Base-by-base conservation (phyloP, 2,113 vertebrate species). In the Meles meles region DNA sequence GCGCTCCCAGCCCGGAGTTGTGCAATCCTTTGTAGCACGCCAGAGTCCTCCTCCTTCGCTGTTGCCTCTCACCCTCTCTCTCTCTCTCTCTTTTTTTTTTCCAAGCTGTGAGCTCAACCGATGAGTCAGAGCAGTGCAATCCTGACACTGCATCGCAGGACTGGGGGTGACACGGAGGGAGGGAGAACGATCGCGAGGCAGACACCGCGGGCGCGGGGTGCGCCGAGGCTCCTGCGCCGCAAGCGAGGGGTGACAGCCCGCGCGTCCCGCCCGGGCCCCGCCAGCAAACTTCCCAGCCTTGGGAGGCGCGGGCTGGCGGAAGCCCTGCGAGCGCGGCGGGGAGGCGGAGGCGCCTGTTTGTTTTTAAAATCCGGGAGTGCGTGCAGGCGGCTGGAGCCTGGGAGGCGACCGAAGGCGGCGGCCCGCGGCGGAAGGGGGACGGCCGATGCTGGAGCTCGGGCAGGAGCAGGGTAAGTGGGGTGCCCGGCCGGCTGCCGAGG, bases 61-160 rank as follows among this genome's bases (percentile, higher is more conserved):
- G 96, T 90, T 97, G 97, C 96, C 97, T 97, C 96, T 97, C 92
- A 44, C 96, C 82, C 98, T 93, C 97, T 91, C 95, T 89, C 97
- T 97, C 31, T 59, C 17, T 85, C 15, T 90, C 29, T 52, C 49
- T 92, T 25, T 93, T 90, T 97, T 97, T 98, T 98, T 97, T 96
- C 81, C 98, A 98, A 98, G 98, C 98, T 98, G 98, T 98, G 98
- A 98, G 98, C 98, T 98, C 98, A 98, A 98, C 97, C 98, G 97
- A 98, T 98, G 98, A 98, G 98, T 98, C 98, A 98, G 98, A 98
- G 98, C 97, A 98, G 97, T 98, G 98, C 98, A 98, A 98, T 98
- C 98, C 98, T 98, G 98, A 98, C 97, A 98, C 98, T 98, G 98
- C 98, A 98, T 98, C 98, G 98, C 97, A 98, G 94, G 96, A 95